A percentile compares a stretch with the other conserved stretches of the same genome.
These are phyloP conservation scores for Cotesia glomerata DNA, from an alignment of 1,140 invertebrate species.

Conservation along the genomic window DNA sequence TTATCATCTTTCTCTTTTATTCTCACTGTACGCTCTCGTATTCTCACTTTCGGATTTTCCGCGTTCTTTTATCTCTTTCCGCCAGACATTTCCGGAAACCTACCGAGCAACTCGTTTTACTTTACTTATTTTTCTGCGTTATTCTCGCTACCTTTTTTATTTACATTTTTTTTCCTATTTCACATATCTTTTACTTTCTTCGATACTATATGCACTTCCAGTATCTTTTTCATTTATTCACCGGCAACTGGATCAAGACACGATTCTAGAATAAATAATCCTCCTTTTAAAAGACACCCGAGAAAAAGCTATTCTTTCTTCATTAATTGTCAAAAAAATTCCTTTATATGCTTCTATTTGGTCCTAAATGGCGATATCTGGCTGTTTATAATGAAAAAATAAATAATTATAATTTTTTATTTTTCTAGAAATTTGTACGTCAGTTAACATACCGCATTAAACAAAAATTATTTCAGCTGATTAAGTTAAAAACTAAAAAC, in stretches of 20 bases:
- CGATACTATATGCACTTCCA: neutral
- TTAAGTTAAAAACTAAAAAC: too few relatives aligned
- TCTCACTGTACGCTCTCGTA: slow-evolving; percentile 9
- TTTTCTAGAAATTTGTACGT: too few relatives aligned
- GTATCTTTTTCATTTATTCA: neutral
- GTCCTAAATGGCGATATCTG: too few relatives aligned
- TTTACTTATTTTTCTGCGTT: neutral
- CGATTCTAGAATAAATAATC: slow-evolving; percentile 10
- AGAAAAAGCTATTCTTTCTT: slow-evolving; percentile 5
- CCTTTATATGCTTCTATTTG: too few relatives aligned
- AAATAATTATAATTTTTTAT: too few relatives aligned
- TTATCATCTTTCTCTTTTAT: slow-evolving; percentile 12
- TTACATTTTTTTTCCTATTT: neutral
- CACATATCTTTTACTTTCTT: slow-evolving; percentile 10
- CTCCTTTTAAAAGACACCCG: neutral
- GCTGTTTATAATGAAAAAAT: too few relatives aligned
- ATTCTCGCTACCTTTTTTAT: neutral
- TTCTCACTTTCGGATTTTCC: slow-evolving; percentile 34
- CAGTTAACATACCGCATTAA: too few relatives aligned
- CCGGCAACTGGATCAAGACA: slow-evolving; percentile 5
- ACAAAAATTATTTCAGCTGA: too few relatives aligned
- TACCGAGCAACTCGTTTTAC: neutral
- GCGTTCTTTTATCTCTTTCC: slow-evolving; percentile 33
- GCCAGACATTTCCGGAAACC: slow-evolving; percentile 23
- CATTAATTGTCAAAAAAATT: neutral